phyloP scores from a whole-genome alignment of 2,888 invertebrate genomes.

The Sturmia bella region DNA sequence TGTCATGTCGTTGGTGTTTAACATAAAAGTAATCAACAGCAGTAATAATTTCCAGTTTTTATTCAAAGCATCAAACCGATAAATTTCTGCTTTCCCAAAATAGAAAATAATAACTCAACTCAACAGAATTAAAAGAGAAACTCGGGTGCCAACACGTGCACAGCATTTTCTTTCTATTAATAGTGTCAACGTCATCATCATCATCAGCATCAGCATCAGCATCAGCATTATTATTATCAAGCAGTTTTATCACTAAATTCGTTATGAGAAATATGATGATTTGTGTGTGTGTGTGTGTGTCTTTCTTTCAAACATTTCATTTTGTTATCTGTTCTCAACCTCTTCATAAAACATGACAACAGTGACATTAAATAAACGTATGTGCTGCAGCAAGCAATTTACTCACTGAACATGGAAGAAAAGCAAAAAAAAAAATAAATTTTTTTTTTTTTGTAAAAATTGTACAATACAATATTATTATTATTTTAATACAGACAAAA shows the following conservation, averaged over 20 bases:
- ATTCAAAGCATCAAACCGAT: slow-evolving; percentile 14
- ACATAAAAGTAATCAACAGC: slow-evolving; percentile 62
- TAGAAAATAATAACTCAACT: not conserved
- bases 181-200: slow-evolving; percentile 13
- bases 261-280: slow-evolving; percentile 51
- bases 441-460: slow-evolving; percentile 21
- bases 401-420: not conserved
- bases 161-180: not conserved
- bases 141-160: not conserved
- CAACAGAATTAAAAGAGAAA: not conserved
- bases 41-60: slow-evolving; percentile 11
- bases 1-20: slow-evolving; percentile 42
- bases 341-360: slow-evolving; percentile 48
- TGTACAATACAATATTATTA: slow-evolving; percentile 14
- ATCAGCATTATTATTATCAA: slow-evolving; percentile 29
- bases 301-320: slow-evolving; percentile 49
- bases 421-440: slow-evolving; percentile 8
- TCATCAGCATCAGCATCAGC: slow-evolving; percentile 5
- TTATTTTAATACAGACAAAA: slow-evolving; percentile 34
- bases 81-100: slow-evolving; percentile 10
- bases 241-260: slow-evolving; percentile 32
- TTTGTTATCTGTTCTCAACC: slow-evolving; percentile 43
- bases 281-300: slow-evolving; percentile 49
- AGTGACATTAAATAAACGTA: slow-evolving; percentile 47
- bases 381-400: slow-evolving; percentile 15